phyloP scores from a whole-genome alignment of 2,888 invertebrate genomes.

The Rhyacophila evoluta region DNA sequence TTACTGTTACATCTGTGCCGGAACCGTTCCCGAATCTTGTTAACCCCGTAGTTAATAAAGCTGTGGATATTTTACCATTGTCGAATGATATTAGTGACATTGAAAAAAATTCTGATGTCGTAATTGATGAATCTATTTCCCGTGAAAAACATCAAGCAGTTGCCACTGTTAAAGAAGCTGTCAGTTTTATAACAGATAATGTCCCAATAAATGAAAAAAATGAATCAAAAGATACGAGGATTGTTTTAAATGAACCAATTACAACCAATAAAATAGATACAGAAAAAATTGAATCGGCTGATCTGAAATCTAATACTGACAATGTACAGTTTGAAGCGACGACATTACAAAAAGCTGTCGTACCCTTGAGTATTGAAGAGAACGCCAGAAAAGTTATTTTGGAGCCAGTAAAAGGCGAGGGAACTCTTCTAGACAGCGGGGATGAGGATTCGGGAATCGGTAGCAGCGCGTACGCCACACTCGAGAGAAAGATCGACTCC shows the following conservation, averaged over 20 bases:
- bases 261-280: background rate
- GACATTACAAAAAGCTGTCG: constrained; percentile 52
- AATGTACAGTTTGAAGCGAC: constrained; percentile 49
- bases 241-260: background rate
- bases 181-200: background rate
- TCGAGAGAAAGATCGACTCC: constrained; percentile 64
- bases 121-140: background rate
- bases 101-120: background rate
- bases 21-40: background rate
- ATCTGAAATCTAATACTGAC: background rate
- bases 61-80: background rate
- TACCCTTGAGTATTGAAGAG: constrained; percentile 59
- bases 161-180: background rate
- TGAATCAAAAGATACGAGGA: background rate
- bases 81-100: background rate
- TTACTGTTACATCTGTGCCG: background rate
- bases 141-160: background rate
- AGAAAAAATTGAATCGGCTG: background rate
- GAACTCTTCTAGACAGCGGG: constrained; percentile 73
- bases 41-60: background rate
- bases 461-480: constrained; percentile 72
- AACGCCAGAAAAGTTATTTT: constrained; percentile 57
- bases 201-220: background rate
- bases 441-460: constrained; percentile 77
- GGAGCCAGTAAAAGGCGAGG: constrained; percentile 70